Percentiles rank a stretch among this genome's conserved stretches.
Evolutionary conservation across 2,888 invertebrate genomes (phyloP).

Genomic region (Charanyca ferruginea): DNA sequence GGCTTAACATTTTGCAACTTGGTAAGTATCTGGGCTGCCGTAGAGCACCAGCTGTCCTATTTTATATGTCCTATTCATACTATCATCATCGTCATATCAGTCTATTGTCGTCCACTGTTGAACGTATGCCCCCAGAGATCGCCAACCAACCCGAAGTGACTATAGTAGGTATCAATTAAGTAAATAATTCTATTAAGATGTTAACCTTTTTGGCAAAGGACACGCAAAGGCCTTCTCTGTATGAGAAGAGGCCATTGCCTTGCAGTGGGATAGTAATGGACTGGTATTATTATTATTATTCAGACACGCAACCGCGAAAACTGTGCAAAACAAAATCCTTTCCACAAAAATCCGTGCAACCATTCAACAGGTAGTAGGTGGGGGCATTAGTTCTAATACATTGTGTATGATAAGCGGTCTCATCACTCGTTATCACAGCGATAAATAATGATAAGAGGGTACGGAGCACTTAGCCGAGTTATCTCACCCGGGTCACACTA

Average conservation of each 20-base stretch:
- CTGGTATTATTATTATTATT: background rate
- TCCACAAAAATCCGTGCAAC: conserved; percentile 40
- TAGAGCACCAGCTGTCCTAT: too few species aligned
- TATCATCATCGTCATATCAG: too few species aligned
- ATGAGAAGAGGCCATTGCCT: background rate
- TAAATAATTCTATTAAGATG: too few species aligned
- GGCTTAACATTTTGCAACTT: too few species aligned
- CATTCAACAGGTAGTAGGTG: conserved; percentile 56
- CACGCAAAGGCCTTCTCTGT: background rate
- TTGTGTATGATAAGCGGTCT: conserved; percentile 75
- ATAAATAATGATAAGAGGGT: conserved; percentile 81
- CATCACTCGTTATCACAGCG: conserved; percentile 76
- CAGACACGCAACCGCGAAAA: background rate
- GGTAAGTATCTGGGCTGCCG: too few species aligned
- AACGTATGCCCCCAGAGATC: too few species aligned
- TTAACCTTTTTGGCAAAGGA: too few species aligned
- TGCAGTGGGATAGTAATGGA: background rate
- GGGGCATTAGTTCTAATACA: conserved; percentile 70
- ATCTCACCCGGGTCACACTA: conserved; percentile 79
- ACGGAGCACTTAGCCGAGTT: conserved; percentile 77
- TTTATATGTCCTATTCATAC: too few species aligned
- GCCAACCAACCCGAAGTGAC: too few species aligned
- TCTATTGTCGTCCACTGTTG: too few species aligned
- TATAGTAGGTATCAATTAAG: too few species aligned
- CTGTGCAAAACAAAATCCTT: conserved; percentile 12